Evolutionary conservation across 2,797 vertebrate species (phyloP), one percentile per base, ranked within the genome.

Genomic region (Kryptolebias ocellatus): DNA sequence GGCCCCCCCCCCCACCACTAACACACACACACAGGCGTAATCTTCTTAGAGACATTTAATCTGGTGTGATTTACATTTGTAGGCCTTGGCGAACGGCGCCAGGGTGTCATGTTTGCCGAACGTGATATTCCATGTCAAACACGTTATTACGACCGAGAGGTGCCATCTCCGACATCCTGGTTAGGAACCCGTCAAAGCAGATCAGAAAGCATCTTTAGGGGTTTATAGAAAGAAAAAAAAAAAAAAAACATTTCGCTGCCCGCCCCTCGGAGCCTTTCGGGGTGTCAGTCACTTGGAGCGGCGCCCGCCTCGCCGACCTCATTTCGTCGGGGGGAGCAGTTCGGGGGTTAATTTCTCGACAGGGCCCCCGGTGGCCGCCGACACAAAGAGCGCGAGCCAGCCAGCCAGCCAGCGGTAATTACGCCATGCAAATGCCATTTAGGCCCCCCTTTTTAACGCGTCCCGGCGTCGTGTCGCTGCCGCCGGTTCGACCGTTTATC

Each of bases 351-450:
- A 75, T 88, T 87, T 87, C 83, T 94, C 94, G 90, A 93, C 94
- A 94, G 93, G 91, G 92, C 92, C 20, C 93, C 94, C 79, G 90
- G 92, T 69, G 92, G 93, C 92, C 88, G 78, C 86, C 89, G 87
- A 94, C 95, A 96, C 92, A 93, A 93, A 94, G 94, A 93, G 92
- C 89, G 87, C 20, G 20, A 24, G 20, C 20, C 20, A 24, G 20
- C 20, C n/a, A 92, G 80, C 91, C 94, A 92, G 92, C 81, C 90
- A 87, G 92, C 90, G 81, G 90, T 95, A 96, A 98, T 97, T 96
- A 95, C 95, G 94, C 95, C 94, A 96, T 96, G 95, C 95, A 96
- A 96, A 96, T 96, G 95, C 94, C 94, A 94, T 95, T 95, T 93
- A 93, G 87, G 85, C 68, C 20, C 20, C 20, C 20, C 80, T 72